Evolutionary conservation across 2,888 invertebrate species (phyloP).

Genomic region (Ornithoptera priamus): DNA sequence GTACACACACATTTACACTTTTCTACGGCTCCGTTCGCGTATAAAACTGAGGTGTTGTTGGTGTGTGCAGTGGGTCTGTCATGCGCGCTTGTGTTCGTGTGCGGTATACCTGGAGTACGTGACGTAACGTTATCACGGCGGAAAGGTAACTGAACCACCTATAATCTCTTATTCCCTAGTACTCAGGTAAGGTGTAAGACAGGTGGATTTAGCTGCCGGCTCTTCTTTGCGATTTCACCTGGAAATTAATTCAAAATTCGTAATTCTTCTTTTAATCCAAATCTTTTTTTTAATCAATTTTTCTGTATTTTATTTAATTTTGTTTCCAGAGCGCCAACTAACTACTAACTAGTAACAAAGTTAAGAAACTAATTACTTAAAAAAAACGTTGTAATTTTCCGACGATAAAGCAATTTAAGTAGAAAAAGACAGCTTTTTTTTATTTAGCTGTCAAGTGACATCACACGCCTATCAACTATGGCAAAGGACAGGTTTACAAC

Average conservation of each 20-base stretch:
- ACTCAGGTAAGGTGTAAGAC: slow-evolving; percentile 69
- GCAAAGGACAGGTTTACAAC: slow-evolving; percentile 70
- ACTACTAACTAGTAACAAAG: no score
- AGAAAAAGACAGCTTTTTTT: background rate
- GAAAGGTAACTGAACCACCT: slow-evolving; percentile 47
- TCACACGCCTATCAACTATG: slow-evolving; percentile 73
- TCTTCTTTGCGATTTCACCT: background rate
- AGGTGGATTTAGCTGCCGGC: slow-evolving; percentile 66
- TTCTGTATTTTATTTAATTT: no score
- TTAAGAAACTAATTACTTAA: no score
- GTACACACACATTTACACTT: slow-evolving; percentile 21
- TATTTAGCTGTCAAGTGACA: slow-evolving; percentile 62
- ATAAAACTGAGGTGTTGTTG: slow-evolving; percentile 1
- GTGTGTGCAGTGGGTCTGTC: background rate
- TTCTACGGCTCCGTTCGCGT: background rate
- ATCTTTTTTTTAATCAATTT: no score
- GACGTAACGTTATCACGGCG: slow-evolving; percentile 40
- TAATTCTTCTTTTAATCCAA: no score
- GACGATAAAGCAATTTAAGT: no score
- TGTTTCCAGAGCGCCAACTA: no score
- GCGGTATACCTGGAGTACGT: slow-evolving; percentile 49
- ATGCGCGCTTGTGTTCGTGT: slow-evolving; percentile 33
- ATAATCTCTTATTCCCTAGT: slow-evolving; percentile 57
- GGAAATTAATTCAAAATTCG: background rate
- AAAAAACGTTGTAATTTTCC: no score